Evolutionary conservation across 2,113 vertebrate species (phyloP).

Genomic region (Phylloscopus trochilus): DNA sequence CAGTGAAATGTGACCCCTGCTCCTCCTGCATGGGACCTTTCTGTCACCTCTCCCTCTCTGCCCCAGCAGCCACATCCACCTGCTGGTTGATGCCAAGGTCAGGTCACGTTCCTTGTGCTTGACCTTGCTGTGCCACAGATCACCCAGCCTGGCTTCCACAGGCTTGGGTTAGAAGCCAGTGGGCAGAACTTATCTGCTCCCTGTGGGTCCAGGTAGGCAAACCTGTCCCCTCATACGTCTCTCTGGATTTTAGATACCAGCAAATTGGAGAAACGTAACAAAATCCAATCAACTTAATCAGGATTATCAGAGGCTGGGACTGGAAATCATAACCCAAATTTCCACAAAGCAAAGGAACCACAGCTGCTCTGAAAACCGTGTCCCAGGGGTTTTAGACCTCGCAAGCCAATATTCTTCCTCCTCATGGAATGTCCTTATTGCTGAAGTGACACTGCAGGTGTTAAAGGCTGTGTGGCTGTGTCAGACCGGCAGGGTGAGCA

Average conservation of each 20-base stretch:
- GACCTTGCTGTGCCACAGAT: constrained; percentile 63
- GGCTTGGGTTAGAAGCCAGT: constrained; percentile 45
- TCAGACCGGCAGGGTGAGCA: neutral
- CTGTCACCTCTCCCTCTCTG: constrained; percentile 55
- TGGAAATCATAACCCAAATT: neutral
- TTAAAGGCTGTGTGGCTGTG: neutral
- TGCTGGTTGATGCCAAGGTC: constrained; percentile 60
- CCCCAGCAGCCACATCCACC: constrained; percentile 55
- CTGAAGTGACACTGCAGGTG: neutral
- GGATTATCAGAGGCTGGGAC: neutral
- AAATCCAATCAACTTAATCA: neutral
- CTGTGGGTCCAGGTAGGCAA: constrained; percentile 6
- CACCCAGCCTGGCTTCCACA: constrained; percentile 33
- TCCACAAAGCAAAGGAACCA: neutral
- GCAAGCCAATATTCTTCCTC: neutral
- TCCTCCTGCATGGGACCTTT: neutral
- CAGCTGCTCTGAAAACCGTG: neutral
- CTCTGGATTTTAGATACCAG: neutral
- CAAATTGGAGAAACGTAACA: neutral
- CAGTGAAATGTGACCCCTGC: constrained; percentile 60
- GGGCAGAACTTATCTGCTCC: neutral
- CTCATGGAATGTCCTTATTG: neutral
- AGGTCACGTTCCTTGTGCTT: constrained; percentile 53
- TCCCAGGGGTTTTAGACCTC: neutral
- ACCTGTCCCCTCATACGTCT: neutral